Evolutionary conservation across 2,797 vertebrate species (phyloP).

Genomic region (Darevskia nairensis): DNA sequence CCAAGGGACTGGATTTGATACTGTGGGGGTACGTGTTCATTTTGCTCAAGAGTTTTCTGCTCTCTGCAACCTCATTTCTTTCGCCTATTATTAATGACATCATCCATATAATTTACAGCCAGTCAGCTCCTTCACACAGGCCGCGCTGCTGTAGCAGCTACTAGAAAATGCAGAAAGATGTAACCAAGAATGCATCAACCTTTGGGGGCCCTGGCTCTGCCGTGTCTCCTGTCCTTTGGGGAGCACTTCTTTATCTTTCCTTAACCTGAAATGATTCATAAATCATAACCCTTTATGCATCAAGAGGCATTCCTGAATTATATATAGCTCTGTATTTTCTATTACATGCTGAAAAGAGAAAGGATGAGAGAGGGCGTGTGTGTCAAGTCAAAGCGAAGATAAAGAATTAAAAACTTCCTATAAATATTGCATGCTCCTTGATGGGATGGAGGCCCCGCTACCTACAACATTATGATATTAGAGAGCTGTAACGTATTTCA

Average conservation of each 20-base stretch:
- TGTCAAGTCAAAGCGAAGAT: slow-evolving; percentile 41
- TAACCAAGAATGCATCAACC: slow-evolving; percentile 25
- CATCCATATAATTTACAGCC: slow-evolving; percentile 22
- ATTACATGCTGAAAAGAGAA: slow-evolving; percentile 27
- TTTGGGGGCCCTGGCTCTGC: not conserved
- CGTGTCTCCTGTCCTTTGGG: not conserved
- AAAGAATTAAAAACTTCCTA: slow-evolving; percentile 48
- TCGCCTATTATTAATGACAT: slow-evolving; percentile 52
- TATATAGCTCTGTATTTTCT: slow-evolving; percentile 28
- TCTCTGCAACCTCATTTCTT: slow-evolving; percentile 48
- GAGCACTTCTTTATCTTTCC: not conserved
- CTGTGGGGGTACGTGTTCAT: slow-evolving; percentile 4
- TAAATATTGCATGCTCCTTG: slow-evolving; percentile 40
- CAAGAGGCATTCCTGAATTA: slow-evolving; percentile 47
- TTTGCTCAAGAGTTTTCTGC: slow-evolving; percentile 58
- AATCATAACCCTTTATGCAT: not conserved
- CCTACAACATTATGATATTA: slow-evolving; percentile 8
- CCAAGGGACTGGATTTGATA: not conserved
- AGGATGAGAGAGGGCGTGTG: not conserved
- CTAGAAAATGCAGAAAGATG: slow-evolving; percentile 5
- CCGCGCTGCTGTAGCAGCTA: slow-evolving; percentile 31
- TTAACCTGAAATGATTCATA: slow-evolving; percentile 30
- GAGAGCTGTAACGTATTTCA: slow-evolving; percentile 15
- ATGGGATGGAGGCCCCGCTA: not conserved
- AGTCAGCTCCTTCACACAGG: rapidly evolving